phyloP scores from a whole-genome alignment of 2,113 vertebrate species.

The Anguilla rostrata region DNA sequence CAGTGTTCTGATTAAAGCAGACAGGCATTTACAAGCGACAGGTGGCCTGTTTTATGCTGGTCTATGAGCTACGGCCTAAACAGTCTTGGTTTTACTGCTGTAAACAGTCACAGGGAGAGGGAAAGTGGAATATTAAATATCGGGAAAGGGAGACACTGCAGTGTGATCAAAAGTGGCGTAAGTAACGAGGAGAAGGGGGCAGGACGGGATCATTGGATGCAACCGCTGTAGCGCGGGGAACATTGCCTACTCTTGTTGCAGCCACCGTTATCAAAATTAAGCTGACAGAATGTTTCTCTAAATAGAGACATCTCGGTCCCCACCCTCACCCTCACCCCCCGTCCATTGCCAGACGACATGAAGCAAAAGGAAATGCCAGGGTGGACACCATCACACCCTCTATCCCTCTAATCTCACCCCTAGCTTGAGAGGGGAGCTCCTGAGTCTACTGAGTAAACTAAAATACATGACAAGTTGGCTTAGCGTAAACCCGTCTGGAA shows the following conservation, averaged over 20 bases:
- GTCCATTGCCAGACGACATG: neutral
- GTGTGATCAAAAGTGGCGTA: neutral
- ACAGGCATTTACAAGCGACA: slow-evolving; percentile 21
- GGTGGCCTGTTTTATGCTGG: neutral
- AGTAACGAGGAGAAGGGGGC: neutral
- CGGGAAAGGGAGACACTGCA: neutral
- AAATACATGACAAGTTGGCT: neutral
- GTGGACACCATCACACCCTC: neutral
- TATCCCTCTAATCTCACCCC: neutral
- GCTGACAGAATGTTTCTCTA: neutral
- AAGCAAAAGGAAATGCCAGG: neutral
- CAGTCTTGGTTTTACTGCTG: neutral
- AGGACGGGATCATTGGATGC: neutral
- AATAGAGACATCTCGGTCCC: neutral
- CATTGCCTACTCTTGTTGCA: neutral
- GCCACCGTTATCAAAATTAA: neutral
- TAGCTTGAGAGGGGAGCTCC: neutral
- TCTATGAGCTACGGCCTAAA: neutral
- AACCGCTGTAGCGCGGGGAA: neutral
- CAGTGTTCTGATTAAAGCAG: slow-evolving; percentile 2
- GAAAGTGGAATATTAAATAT: neutral
- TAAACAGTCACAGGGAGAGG: neutral
- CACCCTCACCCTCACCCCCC: neutral
- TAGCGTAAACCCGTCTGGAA: neutral
- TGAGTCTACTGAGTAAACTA: neutral